Percentiles rank a stretch among this genome's conserved stretches.
Evolutionary conservation across 2,113 vertebrate species (phyloP).

Genomic region (Hirundichthys speculiger): DNA sequence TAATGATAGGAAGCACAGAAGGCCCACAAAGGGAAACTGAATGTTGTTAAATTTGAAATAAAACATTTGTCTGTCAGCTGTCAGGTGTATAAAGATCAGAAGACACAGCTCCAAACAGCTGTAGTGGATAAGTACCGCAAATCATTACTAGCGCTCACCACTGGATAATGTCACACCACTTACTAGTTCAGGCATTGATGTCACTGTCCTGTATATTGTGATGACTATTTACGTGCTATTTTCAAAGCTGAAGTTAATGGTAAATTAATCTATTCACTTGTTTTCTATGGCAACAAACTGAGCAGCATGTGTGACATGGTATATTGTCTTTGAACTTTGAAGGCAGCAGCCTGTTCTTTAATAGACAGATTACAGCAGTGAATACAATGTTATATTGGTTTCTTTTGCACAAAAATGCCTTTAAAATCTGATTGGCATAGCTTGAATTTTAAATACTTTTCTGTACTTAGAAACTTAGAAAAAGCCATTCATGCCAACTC

Average conservation of each 20-base stretch:
- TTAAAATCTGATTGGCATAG: too few relatives aligned
- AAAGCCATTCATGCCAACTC: too few relatives aligned
- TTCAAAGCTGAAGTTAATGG: not conserved
- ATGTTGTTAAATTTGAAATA: too few relatives aligned
- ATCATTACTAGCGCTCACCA: not conserved
- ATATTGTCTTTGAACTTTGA: not conserved
- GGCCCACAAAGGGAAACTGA: not conserved
- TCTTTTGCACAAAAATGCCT: too few relatives aligned
- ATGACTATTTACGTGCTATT: slow-evolving; percentile 5
- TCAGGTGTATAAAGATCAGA: slow-evolving; percentile 6
- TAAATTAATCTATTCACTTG: not conserved
- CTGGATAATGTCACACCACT: slow-evolving; percentile 9
- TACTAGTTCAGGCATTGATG: slow-evolving; percentile 16
- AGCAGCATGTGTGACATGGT: not conserved
- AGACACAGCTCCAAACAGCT: slow-evolving; percentile 7
- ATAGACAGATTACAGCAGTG: not conserved
- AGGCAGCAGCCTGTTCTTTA: not conserved
- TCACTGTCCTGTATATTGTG: not conserved
- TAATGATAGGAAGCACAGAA: not conserved
- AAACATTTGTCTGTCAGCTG: slow-evolving; percentile 3
- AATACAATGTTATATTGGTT: too few relatives aligned
- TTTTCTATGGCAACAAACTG: not conserved
- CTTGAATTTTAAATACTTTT: too few relatives aligned
- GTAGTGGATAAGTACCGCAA: not conserved
- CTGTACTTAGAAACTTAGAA: too few relatives aligned